Evolutionary conservation across 2,888 invertebrate genomes (phyloP).

Genomic region (Cyclophora punctaria): DNA sequence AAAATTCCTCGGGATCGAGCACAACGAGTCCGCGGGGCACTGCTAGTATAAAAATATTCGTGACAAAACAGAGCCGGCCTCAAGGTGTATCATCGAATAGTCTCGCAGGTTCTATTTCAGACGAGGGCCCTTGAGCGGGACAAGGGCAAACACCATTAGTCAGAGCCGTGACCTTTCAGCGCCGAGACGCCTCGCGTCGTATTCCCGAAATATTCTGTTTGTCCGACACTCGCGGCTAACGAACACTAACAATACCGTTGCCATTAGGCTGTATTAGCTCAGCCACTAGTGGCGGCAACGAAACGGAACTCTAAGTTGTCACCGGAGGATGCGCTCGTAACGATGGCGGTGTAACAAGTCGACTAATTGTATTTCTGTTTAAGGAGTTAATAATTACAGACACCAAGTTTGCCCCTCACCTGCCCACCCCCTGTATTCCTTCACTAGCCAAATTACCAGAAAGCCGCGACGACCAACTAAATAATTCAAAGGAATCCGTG

Average conservation of each 20-base stretch:
- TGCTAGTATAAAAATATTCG: too few relatives aligned
- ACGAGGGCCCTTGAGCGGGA: slow-evolving; percentile 10
- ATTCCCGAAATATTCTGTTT: neutral
- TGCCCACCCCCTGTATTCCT: neutral
- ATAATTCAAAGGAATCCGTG: slow-evolving; percentile 21
- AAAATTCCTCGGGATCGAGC: too few relatives aligned
- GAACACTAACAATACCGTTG: neutral
- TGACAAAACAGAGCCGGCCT: too few relatives aligned
- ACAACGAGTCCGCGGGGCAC: too few relatives aligned
- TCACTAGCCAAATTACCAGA: slow-evolving; percentile 1
- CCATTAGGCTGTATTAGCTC: too few relatives aligned
- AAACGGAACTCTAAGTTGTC: too few relatives aligned
- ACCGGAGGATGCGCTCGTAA: too few relatives aligned
- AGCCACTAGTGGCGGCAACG: too few relatives aligned
- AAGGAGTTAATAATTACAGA: too few relatives aligned
- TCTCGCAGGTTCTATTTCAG: neutral
- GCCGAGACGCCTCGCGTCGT: neutral
- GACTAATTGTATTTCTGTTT: neutral
- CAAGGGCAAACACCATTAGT: slow-evolving; percentile 17
- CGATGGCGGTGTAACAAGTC: neutral
- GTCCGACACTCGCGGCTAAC: neutral
- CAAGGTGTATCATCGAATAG: too few relatives aligned
- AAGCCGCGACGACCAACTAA: slow-evolving; percentile 11
- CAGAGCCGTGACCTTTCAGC: slow-evolving; percentile 9
- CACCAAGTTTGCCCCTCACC: neutral